Evolutionary conservation across 2,888 invertebrate genomes (phyloP).

Genomic region (Notodonta dromedarius): DNA sequence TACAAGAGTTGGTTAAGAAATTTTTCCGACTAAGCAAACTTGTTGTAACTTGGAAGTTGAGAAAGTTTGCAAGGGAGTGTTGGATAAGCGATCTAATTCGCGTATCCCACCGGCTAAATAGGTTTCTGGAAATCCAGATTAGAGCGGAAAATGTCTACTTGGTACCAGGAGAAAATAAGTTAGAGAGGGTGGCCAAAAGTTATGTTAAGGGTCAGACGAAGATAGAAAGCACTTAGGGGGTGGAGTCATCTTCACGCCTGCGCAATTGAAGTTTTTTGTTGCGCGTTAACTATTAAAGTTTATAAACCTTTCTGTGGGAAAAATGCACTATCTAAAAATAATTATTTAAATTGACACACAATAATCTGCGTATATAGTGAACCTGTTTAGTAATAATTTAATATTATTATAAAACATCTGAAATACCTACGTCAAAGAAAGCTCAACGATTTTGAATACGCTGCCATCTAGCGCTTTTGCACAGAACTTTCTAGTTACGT

Average conservation of each 20-base stretch:
- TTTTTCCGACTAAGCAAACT: conserved; percentile 33
- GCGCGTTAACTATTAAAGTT: background rate
- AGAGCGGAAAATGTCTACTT: conserved; percentile 83
- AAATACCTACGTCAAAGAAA: no score
- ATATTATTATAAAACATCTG: no score
- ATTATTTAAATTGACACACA: no score
- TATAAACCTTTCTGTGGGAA: background rate
- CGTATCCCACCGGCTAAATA: conserved; percentile 60
- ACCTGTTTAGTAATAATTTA: no score
- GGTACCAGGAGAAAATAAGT: conserved; percentile 66
- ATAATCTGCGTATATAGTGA: no score
- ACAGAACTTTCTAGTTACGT: background rate
- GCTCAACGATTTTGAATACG: background rate
- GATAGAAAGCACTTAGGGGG: conserved; percentile 49
- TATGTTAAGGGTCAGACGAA: conserved; percentile 51
- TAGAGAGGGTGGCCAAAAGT: conserved; percentile 24
- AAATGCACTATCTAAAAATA: background rate
- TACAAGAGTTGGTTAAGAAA: conserved; percentile 24
- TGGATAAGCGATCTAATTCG: conserved; percentile 70
- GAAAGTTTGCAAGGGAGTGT: conserved; percentile 24
- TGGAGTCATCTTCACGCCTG: conserved; percentile 51
- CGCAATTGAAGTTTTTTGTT: conserved; percentile 18
- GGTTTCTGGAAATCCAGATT: conserved; percentile 81
- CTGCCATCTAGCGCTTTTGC: background rate
- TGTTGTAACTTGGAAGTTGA: conserved; percentile 22